Base-by-base conservation (phyloP, 64 coral and sea anemone species). In the Platygyra sinensis region DNA sequence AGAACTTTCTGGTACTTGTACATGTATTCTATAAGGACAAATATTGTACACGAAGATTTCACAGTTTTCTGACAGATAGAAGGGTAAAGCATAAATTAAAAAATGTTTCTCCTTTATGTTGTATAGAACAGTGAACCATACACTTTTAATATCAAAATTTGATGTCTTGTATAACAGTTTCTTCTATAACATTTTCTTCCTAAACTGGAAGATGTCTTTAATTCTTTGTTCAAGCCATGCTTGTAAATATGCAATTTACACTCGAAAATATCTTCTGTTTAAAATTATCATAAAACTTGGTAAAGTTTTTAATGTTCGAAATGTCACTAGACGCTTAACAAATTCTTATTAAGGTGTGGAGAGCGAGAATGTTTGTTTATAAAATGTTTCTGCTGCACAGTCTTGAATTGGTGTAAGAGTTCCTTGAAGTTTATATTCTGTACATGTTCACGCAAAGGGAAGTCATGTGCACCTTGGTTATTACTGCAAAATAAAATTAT, bases 361-460 rank as follows among this genome's bases (percentile, higher is more conserved):
- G 95, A 74, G 79, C 92, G 75, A 61, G 73, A 62, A 74, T 93
- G 97, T 80, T 90, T 99, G 33, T 92, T 93, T 16, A 90, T 86
- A 24, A 99, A 71, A 52, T 99, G 97, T 80, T 93, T 95, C 18
- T 88, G 86, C 78, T 99, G 97, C 0, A 96, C 91, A 12, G 83
- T 80, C 76, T 90, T 91, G 86, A 99, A 99, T 16, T 99, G 97
- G 33, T 99, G 94, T 65, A 90, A 75, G 60, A 99, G 63, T 69
- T 93, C 94, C 78, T 95, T 80, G 27, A 99, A 99, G 63, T 99
- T 95, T 33, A 99, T 94, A 80, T 78, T 93, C 86, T 93, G 94
- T 0, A 99, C 97, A 60, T 93, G 85, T 22, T 99, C 97, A 16
- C 97, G 62, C 46, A 86, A 94, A 61, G 95, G 94, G 57, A 93